Evolutionary conservation across 1,140 invertebrate genomes (phyloP), one percentile per base, ranked within the genome.

Genomic region (Diprion similis): DNA sequence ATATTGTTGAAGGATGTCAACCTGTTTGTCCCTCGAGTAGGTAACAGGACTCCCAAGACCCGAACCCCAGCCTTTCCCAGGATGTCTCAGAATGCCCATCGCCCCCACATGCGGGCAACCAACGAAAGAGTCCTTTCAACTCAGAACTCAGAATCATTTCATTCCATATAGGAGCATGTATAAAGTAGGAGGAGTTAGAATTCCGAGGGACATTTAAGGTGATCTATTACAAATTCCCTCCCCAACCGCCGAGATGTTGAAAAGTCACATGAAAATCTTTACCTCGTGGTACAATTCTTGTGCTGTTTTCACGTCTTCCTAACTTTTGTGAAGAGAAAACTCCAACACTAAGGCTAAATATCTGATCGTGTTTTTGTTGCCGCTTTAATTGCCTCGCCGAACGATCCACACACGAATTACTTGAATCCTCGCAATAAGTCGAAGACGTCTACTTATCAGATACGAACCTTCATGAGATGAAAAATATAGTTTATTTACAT

Each of bases 1-100:
- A 81, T 78, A 76, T 75, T 77, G 75, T 76, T 77, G 75, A 74
- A 74, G 73, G 74, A 80, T 74, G 74, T 81, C 77, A 81, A 81
- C 77, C 77, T 81, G 77, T 79, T 81, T 80, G 71, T 71, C 75
- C 68, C 59, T 51, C 11, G 37, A 18, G 17, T 71, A 17, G 69
- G 72, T 80, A 76, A 78, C 76, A 77, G 71, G 75, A 76, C 68
- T 72, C 73, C 70, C 18, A 59, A 59, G n/a, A 59, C n/a, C 51
- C 51, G 66, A 59, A 7, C 46, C 46, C 45, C 65, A 78, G 76
- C 75, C 59, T 81, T 79, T 79, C 75, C 70, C 79, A 76, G 74
- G 77, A 72, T 67, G 19, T 51, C 65, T 24, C 66, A 65, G 19
- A 59, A 19, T 8, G 66, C 2, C 47, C 45, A 66, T 24, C 51